Evolutionary conservation across 2,113 vertebrate genomes (phyloP).

Genomic region (Pontoporia blainvillei): DNA sequence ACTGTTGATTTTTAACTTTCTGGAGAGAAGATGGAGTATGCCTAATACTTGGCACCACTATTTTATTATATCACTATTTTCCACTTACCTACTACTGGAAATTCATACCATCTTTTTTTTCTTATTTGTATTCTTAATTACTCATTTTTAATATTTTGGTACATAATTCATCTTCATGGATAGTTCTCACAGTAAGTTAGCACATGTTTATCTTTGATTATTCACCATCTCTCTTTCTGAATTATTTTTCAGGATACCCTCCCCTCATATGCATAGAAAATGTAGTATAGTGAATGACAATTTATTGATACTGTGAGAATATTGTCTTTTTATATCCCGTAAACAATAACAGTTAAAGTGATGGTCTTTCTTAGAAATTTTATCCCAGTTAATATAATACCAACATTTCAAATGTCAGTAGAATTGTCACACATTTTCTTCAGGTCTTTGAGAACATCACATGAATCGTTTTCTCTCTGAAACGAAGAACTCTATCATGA

Average conservation of each 20-base stretch:
- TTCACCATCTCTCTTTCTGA: not conserved
- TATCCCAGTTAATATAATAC: not conserved
- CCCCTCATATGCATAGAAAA: not conserved
- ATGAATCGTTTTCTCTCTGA: not conserved
- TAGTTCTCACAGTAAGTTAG: not conserved
- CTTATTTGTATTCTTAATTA: not conserved
- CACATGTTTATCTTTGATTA: not conserved
- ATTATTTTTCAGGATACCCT: not conserved
- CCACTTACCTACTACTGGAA: not conserved
- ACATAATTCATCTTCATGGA: not conserved
- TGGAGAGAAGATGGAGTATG: not conserved
- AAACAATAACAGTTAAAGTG: not conserved
- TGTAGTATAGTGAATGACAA: not conserved
- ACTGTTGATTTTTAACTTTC: not conserved
- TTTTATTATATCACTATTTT: not conserved
- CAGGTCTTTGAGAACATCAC: not conserved
- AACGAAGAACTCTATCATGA: not conserved
- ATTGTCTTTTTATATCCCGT: not conserved
- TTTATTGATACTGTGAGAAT: not conserved
- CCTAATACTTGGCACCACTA: not conserved
- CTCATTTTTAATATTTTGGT: not conserved
- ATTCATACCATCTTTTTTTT: not conserved
- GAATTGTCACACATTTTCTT: not conserved
- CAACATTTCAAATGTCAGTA: constrained; percentile 15
- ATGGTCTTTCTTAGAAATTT: not conserved